Base-by-base conservation (phyloP, 92 coral and sea anemone genomes). In the Plumapathes pennacea region DNA sequence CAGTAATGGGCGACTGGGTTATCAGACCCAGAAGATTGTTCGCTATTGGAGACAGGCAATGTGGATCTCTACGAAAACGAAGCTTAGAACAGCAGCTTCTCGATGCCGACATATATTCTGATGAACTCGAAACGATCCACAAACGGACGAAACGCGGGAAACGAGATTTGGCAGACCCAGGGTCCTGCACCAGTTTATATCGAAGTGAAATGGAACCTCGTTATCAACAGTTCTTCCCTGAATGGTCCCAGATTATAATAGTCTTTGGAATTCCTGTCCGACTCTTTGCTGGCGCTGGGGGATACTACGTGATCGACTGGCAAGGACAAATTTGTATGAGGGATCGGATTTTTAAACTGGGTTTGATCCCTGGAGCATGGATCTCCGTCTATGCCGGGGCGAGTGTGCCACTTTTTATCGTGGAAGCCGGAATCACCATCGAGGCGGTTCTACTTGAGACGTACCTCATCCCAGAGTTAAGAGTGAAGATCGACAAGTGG, bases 351-450 rank as follows among this genome's bases (percentile, higher is more conserved):
- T 77, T 88, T 39, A 89, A 76, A 49, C 77, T 85, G 19, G 89
- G 80, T 7, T 51, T 91, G 19, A 80, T 87, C 23, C 97, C 97
- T 0, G 98, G 98, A 13, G 98, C 96, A 0, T 84, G 84, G 92
- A 62, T 92, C 11, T 55, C 80, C 2, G 96, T 75, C 5, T 64
- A 88, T 65, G 96, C 85, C 11, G 96, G 98, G 0, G 98, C 91
- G n/a, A 55, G 96, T 3, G 40, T 82, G 10, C 54, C 79, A 1
- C 43, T 92, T 6, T 31, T 67, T 31, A 60, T 92, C 33, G 87
- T 88, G 0, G 88, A 88, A 50, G 98, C 77, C 2, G 98, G 98
- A 29, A 81, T 92, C 6, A 78, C 96, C 12, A 75, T 88, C 32
- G 92, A 84, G 20, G 98, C 98, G 29, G 77, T 43, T 37, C 61